phyloP scores from a whole-genome alignment of 2,113 vertebrate species.

The Sylvia atricapilla region DNA sequence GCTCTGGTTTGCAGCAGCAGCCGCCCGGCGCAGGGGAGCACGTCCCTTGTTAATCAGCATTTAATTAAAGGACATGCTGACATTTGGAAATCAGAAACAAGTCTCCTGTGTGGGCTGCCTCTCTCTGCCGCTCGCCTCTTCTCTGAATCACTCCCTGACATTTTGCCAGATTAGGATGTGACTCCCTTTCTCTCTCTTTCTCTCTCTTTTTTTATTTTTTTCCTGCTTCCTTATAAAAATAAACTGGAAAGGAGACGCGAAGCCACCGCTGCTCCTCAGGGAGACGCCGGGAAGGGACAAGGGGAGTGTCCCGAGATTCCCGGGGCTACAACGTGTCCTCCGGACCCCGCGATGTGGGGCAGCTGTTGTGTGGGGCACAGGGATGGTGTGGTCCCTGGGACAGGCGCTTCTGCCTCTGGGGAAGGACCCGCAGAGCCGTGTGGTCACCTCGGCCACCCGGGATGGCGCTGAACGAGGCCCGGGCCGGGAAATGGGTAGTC shows the following conservation, averaged over 20 bases:
- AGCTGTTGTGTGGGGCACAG: accelerated
- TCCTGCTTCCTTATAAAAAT: constrained; percentile 34
- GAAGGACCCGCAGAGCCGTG: accelerated
- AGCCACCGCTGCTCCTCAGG: background rate
- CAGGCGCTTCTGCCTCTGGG: too few species aligned
- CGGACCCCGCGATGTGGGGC: background rate
- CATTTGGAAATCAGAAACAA: constrained; percentile 70
- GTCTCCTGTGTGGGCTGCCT: constrained; percentile 65
- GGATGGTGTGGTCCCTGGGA: background rate
- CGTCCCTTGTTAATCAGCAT: constrained; percentile 65
- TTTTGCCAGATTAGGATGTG: constrained; percentile 64
- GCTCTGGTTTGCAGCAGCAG: background rate
- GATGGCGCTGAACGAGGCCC: background rate
- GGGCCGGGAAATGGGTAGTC: background rate
- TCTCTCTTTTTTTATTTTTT: background rate
- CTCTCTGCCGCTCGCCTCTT: constrained; percentile 49
- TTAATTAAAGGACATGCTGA: constrained; percentile 74
- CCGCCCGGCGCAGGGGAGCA: background rate
- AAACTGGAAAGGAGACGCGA: constrained; percentile 25
- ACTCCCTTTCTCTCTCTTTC: background rate
- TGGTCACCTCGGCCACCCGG: accelerated
- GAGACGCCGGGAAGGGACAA: background rate
- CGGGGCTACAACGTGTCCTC: accelerated
- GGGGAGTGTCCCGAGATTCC: background rate
- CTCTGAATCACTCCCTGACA: constrained; percentile 70